These are phyloP conservation scores for Cosmia pyralina DNA, from an alignment of 2,888 invertebrate species.

Conservation along the genomic window DNA sequence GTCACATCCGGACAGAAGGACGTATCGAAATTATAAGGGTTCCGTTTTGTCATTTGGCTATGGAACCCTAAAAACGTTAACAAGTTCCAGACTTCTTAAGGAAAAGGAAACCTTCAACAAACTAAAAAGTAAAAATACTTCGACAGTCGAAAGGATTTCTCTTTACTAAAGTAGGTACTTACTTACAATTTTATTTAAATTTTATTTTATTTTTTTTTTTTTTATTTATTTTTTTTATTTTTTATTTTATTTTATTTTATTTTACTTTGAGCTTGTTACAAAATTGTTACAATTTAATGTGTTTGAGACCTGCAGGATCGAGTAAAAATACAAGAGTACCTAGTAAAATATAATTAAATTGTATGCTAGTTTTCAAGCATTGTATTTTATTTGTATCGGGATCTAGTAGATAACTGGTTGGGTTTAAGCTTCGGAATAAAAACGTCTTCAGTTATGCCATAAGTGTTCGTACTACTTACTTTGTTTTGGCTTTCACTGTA, in stretches of 20 bases:
- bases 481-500: no score
- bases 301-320: not conserved
- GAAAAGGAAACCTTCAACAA: conserved; percentile 20
- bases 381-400: not conserved
- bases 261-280: conserved; percentile 38
- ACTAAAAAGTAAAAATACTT: conserved; percentile 44
- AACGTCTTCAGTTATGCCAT: no score
- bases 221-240: no score
- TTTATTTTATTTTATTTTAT: no score
- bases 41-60: not conserved
- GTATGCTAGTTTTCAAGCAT: not conserved
- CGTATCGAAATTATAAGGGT: not conserved
- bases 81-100: conserved; percentile 33
- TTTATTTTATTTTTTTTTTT: no score
- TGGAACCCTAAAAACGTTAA: conserved; percentile 6
- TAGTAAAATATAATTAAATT: conserved; percentile 1
- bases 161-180: not conserved
- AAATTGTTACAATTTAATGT: conserved; percentile 41
- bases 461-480: no score
- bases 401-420: no score
- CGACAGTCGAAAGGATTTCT: conserved; percentile 28
- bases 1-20: not conserved
- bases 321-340: not conserved
- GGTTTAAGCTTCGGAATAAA: no score
- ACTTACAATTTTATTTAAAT: conserved; percentile 11